Evolutionary conservation across 2,113 vertebrate genomes (phyloP), one percentile per base, ranked within the genome.

Genomic region (Phylloscopus trochilus): DNA sequence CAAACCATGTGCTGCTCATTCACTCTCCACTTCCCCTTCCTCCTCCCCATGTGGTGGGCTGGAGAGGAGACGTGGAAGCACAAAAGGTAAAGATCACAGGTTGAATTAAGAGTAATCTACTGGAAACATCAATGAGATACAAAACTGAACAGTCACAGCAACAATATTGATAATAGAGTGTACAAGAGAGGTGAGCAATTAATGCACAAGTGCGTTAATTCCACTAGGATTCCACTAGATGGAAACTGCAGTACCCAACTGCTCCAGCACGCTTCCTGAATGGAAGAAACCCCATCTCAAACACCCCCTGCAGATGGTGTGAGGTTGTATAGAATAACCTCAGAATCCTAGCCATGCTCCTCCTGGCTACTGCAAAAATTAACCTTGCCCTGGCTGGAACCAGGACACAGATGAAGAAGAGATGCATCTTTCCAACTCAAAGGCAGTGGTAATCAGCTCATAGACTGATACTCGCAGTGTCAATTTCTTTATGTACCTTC

Each of bases 171-270:
- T 31, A 41, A 31, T 7, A 62, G n/a, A 31, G 9, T 7, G 14
- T 31, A 47, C 13, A 27, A 68, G 39, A 41, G 14, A 55, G 28
- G 16, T 0, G 0, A 75, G 55, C 24, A n/a, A 47, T 35, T 46
- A n/a, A 17, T 1, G 2, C 1, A 0, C 0, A 0, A 26, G 28
- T 3, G 11, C 5, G 4, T n/a, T 58, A 58, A 58, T 58, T 58
- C 55, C 33, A n/a, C 31, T 56, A 33, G 18, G 22, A 22, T 33
- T 56, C 6, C 47, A n/a, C 28, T 11, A 17, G 13, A 10, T 30
- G 46, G 78, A 68, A 68, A 69, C 2, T 10, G 15, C 14, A 47
- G 22, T 30, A 30, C 14, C 46, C 7, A 11, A n/a, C 30, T 0
- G 0, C n/a, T 26, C 21, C 1, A 0, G 30, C 47, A 41, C 0